Conservation (phyloP, 2,797 vertebrate genomes). For the Thaleichthys pacificus region DNA sequence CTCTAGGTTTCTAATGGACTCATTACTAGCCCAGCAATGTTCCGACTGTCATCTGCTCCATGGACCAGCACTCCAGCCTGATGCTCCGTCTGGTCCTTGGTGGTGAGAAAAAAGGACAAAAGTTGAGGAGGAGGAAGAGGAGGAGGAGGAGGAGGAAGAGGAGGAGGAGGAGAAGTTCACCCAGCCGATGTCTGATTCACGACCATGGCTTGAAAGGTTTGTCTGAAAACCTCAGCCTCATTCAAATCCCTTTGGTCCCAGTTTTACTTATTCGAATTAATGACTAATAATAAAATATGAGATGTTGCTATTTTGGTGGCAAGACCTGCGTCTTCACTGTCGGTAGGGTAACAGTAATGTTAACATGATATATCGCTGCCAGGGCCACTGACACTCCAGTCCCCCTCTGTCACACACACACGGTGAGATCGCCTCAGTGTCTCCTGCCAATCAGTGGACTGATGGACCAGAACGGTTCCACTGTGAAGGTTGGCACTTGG, state of each 20-base stretch:
- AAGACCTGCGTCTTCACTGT: no score
- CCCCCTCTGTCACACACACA: neutral
- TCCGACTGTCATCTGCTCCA: constrained; percentile 52
- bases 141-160: neutral
- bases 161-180: neutral
- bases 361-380: constrained; percentile 5
- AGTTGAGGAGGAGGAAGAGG: no score
- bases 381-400: neutral
- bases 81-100: constrained; percentile 37
- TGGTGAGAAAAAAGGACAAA: constrained; percentile 5
- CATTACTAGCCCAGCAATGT: neutral
- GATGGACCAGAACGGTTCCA: constrained; percentile 5
- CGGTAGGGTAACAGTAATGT: neutral
- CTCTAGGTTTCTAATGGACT: neutral
- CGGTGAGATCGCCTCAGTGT: constrained; percentile 10
- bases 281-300: no score
- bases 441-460: constrained; percentile 8
- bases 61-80: neutral
- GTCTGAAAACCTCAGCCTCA: no score
- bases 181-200: no score
- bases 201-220: no score
- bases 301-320: no score
- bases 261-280: no score
- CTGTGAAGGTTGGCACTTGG: neutral
- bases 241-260: no score